Evolutionary conservation across 2,888 invertebrate species (phyloP).

Genomic region (Hirudinaria manillensis): DNA sequence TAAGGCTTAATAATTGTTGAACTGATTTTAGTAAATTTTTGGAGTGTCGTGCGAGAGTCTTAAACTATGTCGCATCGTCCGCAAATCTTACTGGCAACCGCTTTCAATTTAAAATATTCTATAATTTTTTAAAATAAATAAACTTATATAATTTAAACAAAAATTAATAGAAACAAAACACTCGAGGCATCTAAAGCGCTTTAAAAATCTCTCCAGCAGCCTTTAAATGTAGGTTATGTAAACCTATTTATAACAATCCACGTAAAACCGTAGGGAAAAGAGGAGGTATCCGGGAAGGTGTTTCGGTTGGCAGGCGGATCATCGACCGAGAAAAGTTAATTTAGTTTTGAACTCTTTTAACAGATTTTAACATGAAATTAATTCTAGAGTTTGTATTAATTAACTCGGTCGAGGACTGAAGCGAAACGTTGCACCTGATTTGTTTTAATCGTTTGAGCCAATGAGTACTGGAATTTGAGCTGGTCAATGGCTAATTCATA

Average conservation of each 20-base stretch:
- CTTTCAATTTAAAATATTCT: too few relatives aligned
- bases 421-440: neutral
- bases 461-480: neutral
- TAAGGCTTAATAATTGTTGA: too few relatives aligned
- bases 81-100: too few relatives aligned
- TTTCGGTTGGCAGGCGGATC: neutral
- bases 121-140: too few relatives aligned
- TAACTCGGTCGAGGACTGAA: neutral
- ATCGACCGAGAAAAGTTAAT: constrained; percentile 1
- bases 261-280: constrained; percentile 19
- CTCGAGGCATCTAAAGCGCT: neutral
- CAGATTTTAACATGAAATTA: neutral
- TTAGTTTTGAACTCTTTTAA: neutral
- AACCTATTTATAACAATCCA: constrained; percentile 18
- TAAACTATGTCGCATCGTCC: too few relatives aligned
- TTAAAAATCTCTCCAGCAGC: neutral
- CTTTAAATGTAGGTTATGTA: constrained; percentile 18
- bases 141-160: neutral
- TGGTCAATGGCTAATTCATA: constrained; percentile 12
- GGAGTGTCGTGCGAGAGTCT: too few relatives aligned
- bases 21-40: too few relatives aligned
- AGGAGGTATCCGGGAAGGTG: neutral
- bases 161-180: neutral
- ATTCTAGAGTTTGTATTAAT: neutral
- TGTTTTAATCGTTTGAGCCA: neutral